A percentile compares a stretch with the other conserved stretches of the same genome.
Evolutionary conservation across 1,140 invertebrate species (phyloP).

Genomic region (Melitaea cinxia): DNA sequence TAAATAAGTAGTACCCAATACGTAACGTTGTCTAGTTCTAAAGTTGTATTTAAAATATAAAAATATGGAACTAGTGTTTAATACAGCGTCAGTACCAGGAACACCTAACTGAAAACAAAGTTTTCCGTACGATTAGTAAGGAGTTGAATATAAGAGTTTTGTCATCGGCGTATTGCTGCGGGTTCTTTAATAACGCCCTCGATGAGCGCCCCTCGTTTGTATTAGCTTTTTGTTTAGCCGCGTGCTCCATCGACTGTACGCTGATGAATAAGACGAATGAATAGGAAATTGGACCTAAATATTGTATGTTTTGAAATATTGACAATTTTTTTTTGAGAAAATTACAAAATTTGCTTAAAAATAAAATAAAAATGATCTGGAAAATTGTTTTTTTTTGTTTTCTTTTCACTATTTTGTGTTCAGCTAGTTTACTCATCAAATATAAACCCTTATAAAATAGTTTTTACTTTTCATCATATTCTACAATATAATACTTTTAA

Average conservation of each 20-base stretch:
- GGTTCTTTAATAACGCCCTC: constrained; percentile 37
- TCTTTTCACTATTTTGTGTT: too few relatives aligned
- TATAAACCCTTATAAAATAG: too few relatives aligned
- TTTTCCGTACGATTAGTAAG: constrained; percentile 73
- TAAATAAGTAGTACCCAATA: too few relatives aligned
- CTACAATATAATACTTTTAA: too few relatives aligned
- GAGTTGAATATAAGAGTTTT: constrained; percentile 72
- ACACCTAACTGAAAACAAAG: constrained; percentile 53
- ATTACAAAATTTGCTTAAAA: too few relatives aligned
- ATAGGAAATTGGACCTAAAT: neutral
- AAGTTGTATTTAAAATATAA: constrained; percentile 2
- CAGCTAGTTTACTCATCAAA: too few relatives aligned
- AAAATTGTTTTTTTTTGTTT: too few relatives aligned
- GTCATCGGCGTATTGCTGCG: constrained; percentile 61
- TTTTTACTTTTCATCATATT: too few relatives aligned
- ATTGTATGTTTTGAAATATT: too few relatives aligned
- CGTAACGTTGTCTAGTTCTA: too few relatives aligned
- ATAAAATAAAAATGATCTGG: too few relatives aligned
- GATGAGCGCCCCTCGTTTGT: constrained; percentile 19
- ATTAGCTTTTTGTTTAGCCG: constrained; percentile 30
- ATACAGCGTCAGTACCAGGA: constrained; percentile 36
- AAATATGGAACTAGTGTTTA: constrained; percentile 27
- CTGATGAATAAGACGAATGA: neutral
- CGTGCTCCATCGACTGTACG: constrained; percentile 11
- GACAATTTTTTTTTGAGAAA: too few relatives aligned